Conservation (phyloP, 2,888 invertebrate species). For the Adelphocoris suturalis region DNA sequence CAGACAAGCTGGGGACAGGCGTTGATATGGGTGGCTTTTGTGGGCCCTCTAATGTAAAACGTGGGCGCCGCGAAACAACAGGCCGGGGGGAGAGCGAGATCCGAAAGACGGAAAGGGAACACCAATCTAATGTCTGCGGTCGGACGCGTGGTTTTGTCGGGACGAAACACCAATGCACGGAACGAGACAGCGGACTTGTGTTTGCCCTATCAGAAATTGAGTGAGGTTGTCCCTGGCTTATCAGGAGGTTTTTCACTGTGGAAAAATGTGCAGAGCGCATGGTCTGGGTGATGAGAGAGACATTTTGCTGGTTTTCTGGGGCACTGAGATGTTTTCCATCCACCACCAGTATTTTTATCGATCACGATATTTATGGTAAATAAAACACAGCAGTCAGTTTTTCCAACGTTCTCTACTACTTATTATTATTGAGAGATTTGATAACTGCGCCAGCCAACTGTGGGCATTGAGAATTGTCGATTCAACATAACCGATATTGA, state of each 20-base stretch:
- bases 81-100: background rate
- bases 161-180: background rate
- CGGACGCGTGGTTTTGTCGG: constrained; percentile 18
- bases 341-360: too few relatives aligned
- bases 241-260: background rate
- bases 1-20: background rate
- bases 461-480: too few relatives aligned
- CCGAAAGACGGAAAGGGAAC: constrained; percentile 10
- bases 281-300: too few relatives aligned
- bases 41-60: constrained; percentile 33
- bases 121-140: background rate
- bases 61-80: background rate
- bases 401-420: too few relatives aligned
- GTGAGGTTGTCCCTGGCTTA: background rate
- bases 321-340: too few relatives aligned
- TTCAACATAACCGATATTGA: too few relatives aligned
- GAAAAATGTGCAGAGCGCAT: background rate
- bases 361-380: too few relatives aligned
- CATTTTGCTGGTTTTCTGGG: too few relatives aligned
- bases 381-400: too few relatives aligned
- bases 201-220: background rate
- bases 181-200: background rate
- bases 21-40: constrained; percentile 18
- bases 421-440: too few relatives aligned
- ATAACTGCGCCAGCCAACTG: too few relatives aligned